These are phyloP conservation scores for Orestias chungarensis DNA, from an alignment of 2,797 vertebrate species.

Conservation along the genomic window DNA sequence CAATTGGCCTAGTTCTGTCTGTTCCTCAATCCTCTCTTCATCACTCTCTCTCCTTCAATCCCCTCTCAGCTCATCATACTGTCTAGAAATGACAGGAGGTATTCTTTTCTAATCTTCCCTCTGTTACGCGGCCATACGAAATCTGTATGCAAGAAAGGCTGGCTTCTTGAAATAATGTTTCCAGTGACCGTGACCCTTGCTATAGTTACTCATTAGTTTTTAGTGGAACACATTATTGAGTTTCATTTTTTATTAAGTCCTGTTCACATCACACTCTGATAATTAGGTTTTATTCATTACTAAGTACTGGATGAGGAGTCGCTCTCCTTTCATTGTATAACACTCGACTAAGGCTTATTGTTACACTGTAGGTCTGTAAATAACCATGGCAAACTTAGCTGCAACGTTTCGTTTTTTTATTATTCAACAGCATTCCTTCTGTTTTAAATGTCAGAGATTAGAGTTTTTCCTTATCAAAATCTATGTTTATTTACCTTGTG, in stretches of 20 bases:
- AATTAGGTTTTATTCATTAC: slow-evolving; percentile 62
- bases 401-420: not conserved
- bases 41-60: slow-evolving; percentile 69
- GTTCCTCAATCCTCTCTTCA: slow-evolving; percentile 52
- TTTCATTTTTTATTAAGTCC: slow-evolving; percentile 54
- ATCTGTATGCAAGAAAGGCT: slow-evolving; percentile 47
- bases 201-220: slow-evolving; percentile 68
- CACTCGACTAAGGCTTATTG: not conserved
- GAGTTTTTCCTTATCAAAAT: too few relatives aligned
- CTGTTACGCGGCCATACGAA: slow-evolving; percentile 70
- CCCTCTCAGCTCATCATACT: slow-evolving; percentile 66
- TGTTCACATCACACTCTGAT: slow-evolving; percentile 50
- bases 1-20: slow-evolving; percentile 79
- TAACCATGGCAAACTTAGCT: not conserved
- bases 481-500: not conserved
- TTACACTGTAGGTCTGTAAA: not conserved
- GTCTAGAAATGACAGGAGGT: slow-evolving; percentile 75
- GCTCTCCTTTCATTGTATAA: not conserved
- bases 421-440: not conserved
- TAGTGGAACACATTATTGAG: slow-evolving; percentile 54
- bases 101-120: slow-evolving; percentile 73
- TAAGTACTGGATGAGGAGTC: slow-evolving; percentile 21
- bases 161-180: slow-evolving; percentile 67
- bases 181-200: slow-evolving; percentile 67
- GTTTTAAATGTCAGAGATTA: not conserved